Percentiles rank a stretch among this genome's conserved stretches.
These are phyloP conservation scores for Ypsolopha sequella DNA, from an alignment of 2,888 invertebrate species.

Conservation along the genomic window DNA sequence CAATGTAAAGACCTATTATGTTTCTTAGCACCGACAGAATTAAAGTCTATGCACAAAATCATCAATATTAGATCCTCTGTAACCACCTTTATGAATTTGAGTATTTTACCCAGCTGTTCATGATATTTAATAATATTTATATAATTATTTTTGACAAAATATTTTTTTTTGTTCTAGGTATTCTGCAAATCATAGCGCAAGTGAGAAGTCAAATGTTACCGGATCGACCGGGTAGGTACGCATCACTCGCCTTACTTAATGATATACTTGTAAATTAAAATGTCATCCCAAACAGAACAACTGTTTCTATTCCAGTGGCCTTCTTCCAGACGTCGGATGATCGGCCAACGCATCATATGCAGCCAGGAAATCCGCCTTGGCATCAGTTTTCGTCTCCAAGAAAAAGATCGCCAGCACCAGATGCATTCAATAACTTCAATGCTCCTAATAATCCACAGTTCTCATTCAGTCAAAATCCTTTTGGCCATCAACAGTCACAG, in stretches of 20 bases:
- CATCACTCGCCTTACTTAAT: slow-evolving; percentile 35
- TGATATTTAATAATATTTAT: too few relatives aligned
- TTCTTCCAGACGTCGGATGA: slow-evolving; percentile 37
- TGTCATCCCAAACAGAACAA: background rate
- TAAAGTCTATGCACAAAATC: background rate
- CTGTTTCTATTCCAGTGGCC: slow-evolving; percentile 32
- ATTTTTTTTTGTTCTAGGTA: slow-evolving; percentile 36
- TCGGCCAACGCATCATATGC: slow-evolving; percentile 31
- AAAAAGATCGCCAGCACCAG: slow-evolving; percentile 39
- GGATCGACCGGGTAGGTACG: slow-evolving; percentile 64
- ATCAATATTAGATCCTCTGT: background rate
- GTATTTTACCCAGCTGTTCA: too few relatives aligned
- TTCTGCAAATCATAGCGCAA: slow-evolving; percentile 27
- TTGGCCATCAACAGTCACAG: slow-evolving; percentile 12
- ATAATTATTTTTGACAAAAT: too few relatives aligned
- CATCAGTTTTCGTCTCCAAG: slow-evolving; percentile 50
- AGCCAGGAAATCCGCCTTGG: slow-evolving; percentile 48
- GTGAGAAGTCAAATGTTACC: slow-evolving; percentile 43
- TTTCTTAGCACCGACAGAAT: too few relatives aligned
- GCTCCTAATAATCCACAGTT: slow-evolving; percentile 8
- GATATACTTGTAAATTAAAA: background rate
- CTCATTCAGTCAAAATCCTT: slow-evolving; percentile 25
- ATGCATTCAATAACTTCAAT: background rate
- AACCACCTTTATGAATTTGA: too few relatives aligned
- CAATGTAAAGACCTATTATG: too few relatives aligned